phyloP scores from a whole-genome alignment of 2,113 vertebrate genomes.

The Struthio camelus region DNA sequence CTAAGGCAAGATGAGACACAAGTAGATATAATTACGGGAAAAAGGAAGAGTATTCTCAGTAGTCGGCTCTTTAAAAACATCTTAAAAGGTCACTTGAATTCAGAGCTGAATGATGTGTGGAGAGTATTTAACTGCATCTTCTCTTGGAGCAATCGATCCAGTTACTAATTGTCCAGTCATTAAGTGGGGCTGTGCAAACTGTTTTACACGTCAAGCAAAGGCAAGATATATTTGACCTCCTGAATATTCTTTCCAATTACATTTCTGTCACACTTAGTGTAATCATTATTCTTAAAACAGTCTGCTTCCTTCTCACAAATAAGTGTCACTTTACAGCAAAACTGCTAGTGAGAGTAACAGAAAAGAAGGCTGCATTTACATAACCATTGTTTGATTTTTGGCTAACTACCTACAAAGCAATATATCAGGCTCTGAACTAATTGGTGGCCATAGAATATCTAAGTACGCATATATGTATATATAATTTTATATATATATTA shows the following conservation, averaged over 20 bases:
- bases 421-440: not conserved
- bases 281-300: not conserved
- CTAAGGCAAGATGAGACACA: not conserved
- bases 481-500: too few species aligned
- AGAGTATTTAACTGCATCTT: not conserved
- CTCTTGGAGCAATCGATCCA: conserved; percentile 11
- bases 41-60: not conserved
- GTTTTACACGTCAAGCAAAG: not conserved
- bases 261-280: not conserved
- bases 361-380: not conserved
- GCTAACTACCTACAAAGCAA: not conserved
- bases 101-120: not conserved
- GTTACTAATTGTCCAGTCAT: not conserved
- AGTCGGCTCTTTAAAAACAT: not conserved
- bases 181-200: not conserved
- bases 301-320: not conserved
- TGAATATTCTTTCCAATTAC: not conserved
- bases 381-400: not conserved
- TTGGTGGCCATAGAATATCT: rapidly evolving
- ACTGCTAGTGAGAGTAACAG: not conserved
- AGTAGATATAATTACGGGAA: not conserved
- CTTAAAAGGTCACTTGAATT: conserved; percentile 1
- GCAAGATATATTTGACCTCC: not conserved
- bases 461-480: not conserved
- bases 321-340: not conserved